These are phyloP conservation scores for Chloroceryle aenea DNA, from an alignment of 2,113 vertebrate species.

Conservation along the genomic window DNA sequence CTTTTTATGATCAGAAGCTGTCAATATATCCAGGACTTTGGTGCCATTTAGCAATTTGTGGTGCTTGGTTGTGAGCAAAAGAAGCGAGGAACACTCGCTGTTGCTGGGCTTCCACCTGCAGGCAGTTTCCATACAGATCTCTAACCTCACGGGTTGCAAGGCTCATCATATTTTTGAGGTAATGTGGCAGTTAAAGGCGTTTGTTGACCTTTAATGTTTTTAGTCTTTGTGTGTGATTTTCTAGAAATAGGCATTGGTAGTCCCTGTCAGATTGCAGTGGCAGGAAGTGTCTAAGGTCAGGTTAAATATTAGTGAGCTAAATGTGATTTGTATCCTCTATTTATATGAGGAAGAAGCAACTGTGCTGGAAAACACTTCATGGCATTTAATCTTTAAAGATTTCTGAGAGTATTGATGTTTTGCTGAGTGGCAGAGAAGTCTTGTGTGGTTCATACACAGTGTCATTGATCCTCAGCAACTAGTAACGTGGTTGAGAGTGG, in stretches of 20 bases:
- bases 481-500: background rate
- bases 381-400: background rate
- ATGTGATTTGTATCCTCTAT: background rate
- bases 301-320: background rate
- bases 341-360: background rate
- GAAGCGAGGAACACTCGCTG: background rate
- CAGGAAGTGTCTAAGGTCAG: background rate
- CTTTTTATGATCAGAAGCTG: background rate
- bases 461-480: background rate
- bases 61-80: background rate
- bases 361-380: background rate
- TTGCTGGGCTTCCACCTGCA: background rate
- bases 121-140: background rate
- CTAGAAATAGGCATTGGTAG: background rate
- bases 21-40: background rate
- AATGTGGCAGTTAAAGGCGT: background rate
- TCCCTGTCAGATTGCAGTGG: background rate
- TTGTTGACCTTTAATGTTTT: background rate
- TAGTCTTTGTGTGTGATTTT: background rate
- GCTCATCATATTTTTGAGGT: background rate
- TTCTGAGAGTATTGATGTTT: background rate
- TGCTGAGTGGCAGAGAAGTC: background rate
- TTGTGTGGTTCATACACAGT: background rate
- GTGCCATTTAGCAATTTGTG: background rate
- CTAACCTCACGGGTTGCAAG: background rate